Base-by-base conservation (phyloP, 2,888 invertebrate species). In the Zhengitettix transpicula region DNA sequence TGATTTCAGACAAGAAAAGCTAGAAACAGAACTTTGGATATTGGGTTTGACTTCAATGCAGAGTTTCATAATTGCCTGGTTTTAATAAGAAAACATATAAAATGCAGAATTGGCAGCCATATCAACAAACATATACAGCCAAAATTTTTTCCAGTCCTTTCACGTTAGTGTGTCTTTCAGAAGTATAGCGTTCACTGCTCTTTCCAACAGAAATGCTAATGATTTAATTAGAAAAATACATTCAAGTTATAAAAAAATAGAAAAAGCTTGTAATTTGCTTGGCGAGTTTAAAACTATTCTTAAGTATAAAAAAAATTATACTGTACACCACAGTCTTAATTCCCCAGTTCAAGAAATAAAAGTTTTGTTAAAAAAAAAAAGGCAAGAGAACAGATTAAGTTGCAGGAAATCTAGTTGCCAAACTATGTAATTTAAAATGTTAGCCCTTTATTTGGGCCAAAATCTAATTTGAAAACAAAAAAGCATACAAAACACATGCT, bases 291-390 rank as follows among this genome's bases (percentile, higher is more conserved):
- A 58, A 17, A 41, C 56, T 58, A 58, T 58, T 41, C 58, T 56
- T 58, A 61, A 58, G 52, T 59, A 28, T 28, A 28, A 28, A 28
- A 60, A 58, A 60, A 60, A 58, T 56, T 60, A 59, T 61, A 62
- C 64, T 64, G 64, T 62, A 64, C 63, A 63, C 59, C 59, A 59
- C 61, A 61, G 61, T 64, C 62, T 64, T 63, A 63, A 62, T 63
- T 65, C 65, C 65, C 65, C 65, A 65, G 65, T 65, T 65, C 63
- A 28, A 28, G 28, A 61, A 65, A 61, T 56, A 44, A 64, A 61
- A 60, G 59, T 56, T n/a, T 42, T 53, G 28, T 56, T 57, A 59
- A 52, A 59, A 55, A 51, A 52, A 56, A 53, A 42, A 28, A 28
- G 28, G 28, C 28, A 28, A 28, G 28, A 40, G 59, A 41, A 51